These are phyloP conservation scores for rabbit (Oryctolagus cuniculus) DNA, from an alignment of 2,113 vertebrate genomes.

Conservation along the genomic window mOryCun1.1 NC_091436.1:169486501-169487000, in stretches of 20 bases:
- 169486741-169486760: neutral
- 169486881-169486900: neutral
- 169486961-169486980: neutral
- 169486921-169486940: neutral
- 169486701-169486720: neutral
- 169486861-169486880: neutral
- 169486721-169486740: neutral
- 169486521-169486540: neutral
- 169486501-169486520: no score
- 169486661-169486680: neutral
- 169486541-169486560: neutral
- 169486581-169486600: neutral
- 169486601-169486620: neutral
- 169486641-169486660: neutral
- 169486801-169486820: neutral
- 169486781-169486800: neutral
- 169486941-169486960: fast-evolving
- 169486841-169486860: fast-evolving
- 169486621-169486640: neutral
- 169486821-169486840: neutral
- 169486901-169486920: neutral
- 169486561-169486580: no score
- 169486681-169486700: neutral
- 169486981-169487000: neutral
- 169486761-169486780: fast-evolving